These are phyloP conservation scores for Clivina fossor DNA, from an alignment of 2,888 invertebrate genomes.

Conservation along the genomic window DNA sequence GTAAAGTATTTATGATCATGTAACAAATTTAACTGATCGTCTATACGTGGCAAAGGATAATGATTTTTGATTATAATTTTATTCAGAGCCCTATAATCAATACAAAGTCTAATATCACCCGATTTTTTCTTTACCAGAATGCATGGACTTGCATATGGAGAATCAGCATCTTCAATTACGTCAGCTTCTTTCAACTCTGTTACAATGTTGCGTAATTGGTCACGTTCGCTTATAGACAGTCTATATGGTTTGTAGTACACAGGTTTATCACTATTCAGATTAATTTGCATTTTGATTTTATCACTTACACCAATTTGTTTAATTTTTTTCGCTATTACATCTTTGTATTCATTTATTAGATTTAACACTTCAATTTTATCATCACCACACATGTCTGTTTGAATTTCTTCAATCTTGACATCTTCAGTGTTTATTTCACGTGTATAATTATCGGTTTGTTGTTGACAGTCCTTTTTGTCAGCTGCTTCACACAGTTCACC, in stretches of 20 bases:
- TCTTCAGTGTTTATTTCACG: too few species aligned
- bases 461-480: too few species aligned
- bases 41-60: neutral
- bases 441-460: too few species aligned
- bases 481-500: too few species aligned
- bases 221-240: neutral
- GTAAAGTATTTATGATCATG: neutral
- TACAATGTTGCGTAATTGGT: neutral
- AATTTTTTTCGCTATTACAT: conserved; percentile 16
- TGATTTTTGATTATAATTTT: too few species aligned
- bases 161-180: conserved; percentile 3
- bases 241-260: conserved; percentile 18
- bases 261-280: conserved; percentile 8
- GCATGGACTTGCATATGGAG: too few species aligned
- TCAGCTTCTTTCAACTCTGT: conserved; percentile 8
- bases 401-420: conserved; percentile 15
- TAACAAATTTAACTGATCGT: neutral
- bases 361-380: conserved; percentile 8
- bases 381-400: conserved; percentile 14
- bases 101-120: neutral
- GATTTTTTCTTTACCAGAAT: neutral
- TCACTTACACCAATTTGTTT: conserved; percentile 22
- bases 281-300: conserved; percentile 19
- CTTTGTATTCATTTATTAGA: conserved; percentile 19
- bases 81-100: neutral